These are phyloP conservation scores for Oxystoma pomonae DNA, from an alignment of 2,888 invertebrate species.

Conservation along the genomic window DNA sequence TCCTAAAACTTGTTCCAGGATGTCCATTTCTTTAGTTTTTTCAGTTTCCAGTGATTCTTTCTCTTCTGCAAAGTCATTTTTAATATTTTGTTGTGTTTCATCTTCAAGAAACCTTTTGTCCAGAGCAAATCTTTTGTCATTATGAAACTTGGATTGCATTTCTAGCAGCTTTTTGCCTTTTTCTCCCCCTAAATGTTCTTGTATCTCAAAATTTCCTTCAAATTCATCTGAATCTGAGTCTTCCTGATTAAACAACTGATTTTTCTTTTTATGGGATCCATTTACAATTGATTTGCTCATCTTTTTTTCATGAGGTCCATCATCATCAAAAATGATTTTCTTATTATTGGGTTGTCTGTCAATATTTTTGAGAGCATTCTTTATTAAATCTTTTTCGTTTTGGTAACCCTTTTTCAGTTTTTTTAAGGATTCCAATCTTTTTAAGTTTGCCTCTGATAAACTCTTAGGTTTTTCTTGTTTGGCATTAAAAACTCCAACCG, in stretches of 20 bases:
- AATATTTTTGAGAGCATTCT: conserved; percentile 58
- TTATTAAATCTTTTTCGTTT: conserved; percentile 60
- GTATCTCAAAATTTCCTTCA: conserved; percentile 58
- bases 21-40: conserved; percentile 49
- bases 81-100: conserved; percentile 45
- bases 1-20: conserved; percentile 48
- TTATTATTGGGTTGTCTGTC: conserved; percentile 56
- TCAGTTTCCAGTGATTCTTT: conserved; percentile 36
- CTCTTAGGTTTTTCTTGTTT: conserved; percentile 24
- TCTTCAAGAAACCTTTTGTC: conserved; percentile 69
- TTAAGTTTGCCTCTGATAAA: conserved; percentile 54
- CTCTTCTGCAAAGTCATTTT: conserved; percentile 33
- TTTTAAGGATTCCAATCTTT: conserved; percentile 63
- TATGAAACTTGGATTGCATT: conserved; percentile 67
- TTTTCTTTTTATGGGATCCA: conserved; percentile 5
- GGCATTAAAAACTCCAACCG: conserved; percentile 30
- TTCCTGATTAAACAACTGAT: conserved; percentile 25
- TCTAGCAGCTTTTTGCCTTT: conserved; percentile 64
- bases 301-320: conserved; percentile 40
- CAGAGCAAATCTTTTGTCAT: conserved; percentile 73
- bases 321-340: conserved; percentile 62
- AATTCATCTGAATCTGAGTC: conserved; percentile 50
- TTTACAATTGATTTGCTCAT: not conserved
- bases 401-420: conserved; percentile 61
- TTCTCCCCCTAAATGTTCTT: conserved; percentile 63